Conservation (phyloP, 2,113 vertebrate genomes). For the Phainopepla nitens region DNA sequence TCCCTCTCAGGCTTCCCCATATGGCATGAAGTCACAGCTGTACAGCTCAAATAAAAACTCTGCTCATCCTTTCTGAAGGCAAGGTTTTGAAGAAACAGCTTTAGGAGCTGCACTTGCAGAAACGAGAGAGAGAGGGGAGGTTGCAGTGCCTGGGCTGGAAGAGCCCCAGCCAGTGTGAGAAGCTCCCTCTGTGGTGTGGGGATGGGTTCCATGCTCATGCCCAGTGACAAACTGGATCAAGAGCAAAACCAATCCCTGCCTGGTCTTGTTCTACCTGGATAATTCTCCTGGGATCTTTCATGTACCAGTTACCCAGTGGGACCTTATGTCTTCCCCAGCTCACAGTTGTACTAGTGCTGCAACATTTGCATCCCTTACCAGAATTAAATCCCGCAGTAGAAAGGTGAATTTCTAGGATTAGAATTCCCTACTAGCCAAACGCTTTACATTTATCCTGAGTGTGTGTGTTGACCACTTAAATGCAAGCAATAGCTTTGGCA, state of each 20-base stretch:
- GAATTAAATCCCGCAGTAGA: not conserved
- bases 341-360: accelerated
- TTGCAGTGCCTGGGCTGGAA: not conserved
- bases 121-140: not conserved
- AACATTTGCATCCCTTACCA: not conserved
- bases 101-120: not conserved
- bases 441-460: not conserved
- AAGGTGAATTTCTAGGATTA: not conserved
- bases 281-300: not conserved
- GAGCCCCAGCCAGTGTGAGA: not conserved
- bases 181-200: accelerated
- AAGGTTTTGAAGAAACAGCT: not conserved
- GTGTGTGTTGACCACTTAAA: not conserved
- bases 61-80: not conserved
- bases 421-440: not conserved
- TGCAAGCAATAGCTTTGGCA: slow-evolving; percentile 75
- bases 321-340: not conserved
- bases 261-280: not conserved
- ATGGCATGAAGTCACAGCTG: not conserved
- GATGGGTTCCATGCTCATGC: not conserved
- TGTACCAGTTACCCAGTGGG: accelerated
- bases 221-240: not conserved
- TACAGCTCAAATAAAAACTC: not conserved
- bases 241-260: not conserved
- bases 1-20: not conserved